Conservation (phyloP, 2,888 invertebrate genomes). For the Tineola bisselliella region DNA sequence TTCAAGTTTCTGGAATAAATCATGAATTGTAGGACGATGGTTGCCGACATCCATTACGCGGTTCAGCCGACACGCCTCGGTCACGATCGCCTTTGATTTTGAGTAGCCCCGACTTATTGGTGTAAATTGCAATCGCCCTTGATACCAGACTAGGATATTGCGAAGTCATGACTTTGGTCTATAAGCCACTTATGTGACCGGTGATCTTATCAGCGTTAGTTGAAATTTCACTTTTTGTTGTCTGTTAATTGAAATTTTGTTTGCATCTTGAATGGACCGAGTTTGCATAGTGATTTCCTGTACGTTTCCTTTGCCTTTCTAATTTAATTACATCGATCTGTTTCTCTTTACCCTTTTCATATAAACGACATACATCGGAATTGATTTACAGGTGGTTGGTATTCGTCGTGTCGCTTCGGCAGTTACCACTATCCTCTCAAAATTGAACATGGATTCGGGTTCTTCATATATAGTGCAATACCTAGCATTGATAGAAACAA, state of each 20-base stretch:
- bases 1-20: slow-evolving; percentile 20
- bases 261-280: neutral
- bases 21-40: slow-evolving; percentile 23
- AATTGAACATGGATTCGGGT: no score
- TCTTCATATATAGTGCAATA: no score
- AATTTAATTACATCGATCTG: no score
- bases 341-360: no score
- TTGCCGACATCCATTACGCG: slow-evolving; percentile 23
- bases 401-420: no score
- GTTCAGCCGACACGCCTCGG: slow-evolving; percentile 19
- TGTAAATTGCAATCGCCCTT: slow-evolving; percentile 14
- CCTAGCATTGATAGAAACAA: no score
- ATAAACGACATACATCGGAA: no score
- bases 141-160: slow-evolving; percentile 12
- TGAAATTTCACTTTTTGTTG: slow-evolving; percentile 2
- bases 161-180: slow-evolving; percentile 12
- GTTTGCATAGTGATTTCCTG: no score
- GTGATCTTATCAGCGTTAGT: neutral
- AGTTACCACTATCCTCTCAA: no score
- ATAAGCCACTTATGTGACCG: slow-evolving; percentile 1
- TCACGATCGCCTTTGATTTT: slow-evolving; percentile 37
- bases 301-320: no score
- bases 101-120: slow-evolving; percentile 25
- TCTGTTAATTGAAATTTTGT: neutral
- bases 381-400: no score